Percentiles rank a stretch among this genome's conserved stretches.
Conservation (phyloP, 2,113 vertebrate species). For the Oncorhynchus mykiss region DNA sequence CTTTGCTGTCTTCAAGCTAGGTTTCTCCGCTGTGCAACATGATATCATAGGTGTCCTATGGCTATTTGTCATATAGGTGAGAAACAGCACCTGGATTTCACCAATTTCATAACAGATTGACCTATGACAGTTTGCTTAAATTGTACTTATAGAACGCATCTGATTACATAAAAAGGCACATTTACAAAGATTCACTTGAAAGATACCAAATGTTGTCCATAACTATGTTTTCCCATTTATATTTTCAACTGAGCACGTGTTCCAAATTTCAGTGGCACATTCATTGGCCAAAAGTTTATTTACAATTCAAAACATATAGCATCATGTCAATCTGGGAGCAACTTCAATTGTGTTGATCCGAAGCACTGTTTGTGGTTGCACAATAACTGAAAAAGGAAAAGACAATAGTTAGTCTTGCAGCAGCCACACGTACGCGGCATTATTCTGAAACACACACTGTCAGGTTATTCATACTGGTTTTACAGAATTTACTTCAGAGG, state of each 20-base stretch:
- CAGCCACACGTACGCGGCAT: not conserved
- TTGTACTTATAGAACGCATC: not conserved
- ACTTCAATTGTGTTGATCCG: constrained; percentile 83
- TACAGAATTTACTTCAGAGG: not conserved
- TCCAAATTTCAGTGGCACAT: not conserved
- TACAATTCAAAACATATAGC: not conserved
- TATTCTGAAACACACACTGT: not conserved
- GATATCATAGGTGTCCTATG: not conserved
- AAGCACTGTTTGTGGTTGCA: constrained; percentile 78
- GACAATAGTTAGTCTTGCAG: not conserved
- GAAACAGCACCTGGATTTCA: no score
- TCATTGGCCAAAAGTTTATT: not conserved
- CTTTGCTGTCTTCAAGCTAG: not conserved
- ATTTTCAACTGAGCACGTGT: not conserved
- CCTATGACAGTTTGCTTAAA: not conserved
- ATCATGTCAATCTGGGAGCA: constrained; percentile 70
- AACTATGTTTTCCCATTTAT: not conserved
- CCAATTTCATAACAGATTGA: no score
- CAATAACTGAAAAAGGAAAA: constrained; percentile 68
- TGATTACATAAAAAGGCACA: not conserved
- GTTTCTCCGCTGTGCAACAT: not conserved
- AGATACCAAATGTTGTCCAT: not conserved
- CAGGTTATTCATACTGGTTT: not conserved
- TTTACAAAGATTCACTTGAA: not conserved
- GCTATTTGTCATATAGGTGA: not conserved